A percentile compares a stretch with the other conserved stretches of the same genome.
Evolutionary conservation across 2,113 vertebrate genomes (phyloP).

Genomic region (Dromaius novaehollandiae): DNA sequence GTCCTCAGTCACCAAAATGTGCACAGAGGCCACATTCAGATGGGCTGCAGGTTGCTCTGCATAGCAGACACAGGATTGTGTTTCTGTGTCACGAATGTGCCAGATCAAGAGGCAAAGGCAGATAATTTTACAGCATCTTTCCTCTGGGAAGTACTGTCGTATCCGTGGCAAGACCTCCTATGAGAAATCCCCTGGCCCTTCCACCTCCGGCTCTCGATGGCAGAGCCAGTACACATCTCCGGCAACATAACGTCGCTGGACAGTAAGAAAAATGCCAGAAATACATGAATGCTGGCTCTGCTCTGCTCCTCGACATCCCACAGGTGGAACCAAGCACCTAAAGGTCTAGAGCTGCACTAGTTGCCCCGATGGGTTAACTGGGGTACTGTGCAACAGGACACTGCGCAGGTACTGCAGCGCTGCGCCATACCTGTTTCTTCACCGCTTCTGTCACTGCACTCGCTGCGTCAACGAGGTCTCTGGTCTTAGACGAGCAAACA

Average conservation of each 20-base stretch:
- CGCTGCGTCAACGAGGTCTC: constrained; percentile 85
- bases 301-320: neutral
- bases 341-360: rapidly evolving
- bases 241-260: neutral
- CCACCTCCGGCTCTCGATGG: neutral
- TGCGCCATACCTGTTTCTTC: constrained; percentile 82
- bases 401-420: too few species aligned
- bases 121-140: too few species aligned
- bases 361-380: too few species aligned
- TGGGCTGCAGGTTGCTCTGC: neutral
- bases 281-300: neutral
- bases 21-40: neutral
- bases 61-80: neutral
- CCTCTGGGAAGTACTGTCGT: too few species aligned
- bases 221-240: neutral
- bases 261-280: neutral
- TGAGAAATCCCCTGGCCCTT: too few species aligned
- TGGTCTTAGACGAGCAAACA: constrained; percentile 82
- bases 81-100: neutral
- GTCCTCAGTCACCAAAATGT: too few species aligned
- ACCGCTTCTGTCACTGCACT: constrained; percentile 84
- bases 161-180: too few species aligned
- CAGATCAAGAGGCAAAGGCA: neutral
- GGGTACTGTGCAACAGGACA: too few species aligned
- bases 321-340: rapidly evolving